Evolutionary conservation across 1,140 invertebrate genomes (phyloP), one percentile per base, ranked within the genome.

Genomic region (Grapholita molesta): DNA sequence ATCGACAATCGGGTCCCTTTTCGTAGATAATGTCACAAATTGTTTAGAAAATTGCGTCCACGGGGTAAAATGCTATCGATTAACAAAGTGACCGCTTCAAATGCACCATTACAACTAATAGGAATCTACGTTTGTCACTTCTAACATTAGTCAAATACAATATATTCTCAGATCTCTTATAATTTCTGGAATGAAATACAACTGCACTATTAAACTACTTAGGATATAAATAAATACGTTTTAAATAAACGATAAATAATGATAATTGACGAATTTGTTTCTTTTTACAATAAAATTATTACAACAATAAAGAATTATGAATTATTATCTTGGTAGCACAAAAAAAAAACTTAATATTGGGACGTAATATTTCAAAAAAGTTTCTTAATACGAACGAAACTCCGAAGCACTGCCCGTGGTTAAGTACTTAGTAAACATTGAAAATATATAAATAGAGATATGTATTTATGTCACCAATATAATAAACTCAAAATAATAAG

Each of bases 51-150:
- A 61, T 61, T 28, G 24, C 55, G n/a, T 48, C 42, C 2, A 15
- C 25, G 28, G 25, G 4, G 6, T 61, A 3, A 18, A 61, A 61
- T 61, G 55, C 55, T 15, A 28, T 48, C 70, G 64, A 76, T 76
- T 79, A 78, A 75, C 76, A 75, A 79, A 75, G 72, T 76, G 24
- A 28, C n/a, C 53, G 69, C 64, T 53, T 53, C 67, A 61, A 74
- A 76, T 76, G 73, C 74, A 73, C 72, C 23, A 7, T 66, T 67
- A 76, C 67, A 67, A 75, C 77, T 84, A 82, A 75, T 82, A 80
- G 79, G 77, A 81, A 78, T 77, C 68, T 74, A 72, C 25, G 30
- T 61, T 61, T 61, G 55, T 61, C 55, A 32, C 12, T 28, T 28
- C 55, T 61, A 61, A 61, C 25, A 61, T 15, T 28, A 61, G n/a